These are phyloP conservation scores for Heterodera schachtii DNA, from an alignment of 1,140 invertebrate species.

Conservation along the genomic window DNA sequence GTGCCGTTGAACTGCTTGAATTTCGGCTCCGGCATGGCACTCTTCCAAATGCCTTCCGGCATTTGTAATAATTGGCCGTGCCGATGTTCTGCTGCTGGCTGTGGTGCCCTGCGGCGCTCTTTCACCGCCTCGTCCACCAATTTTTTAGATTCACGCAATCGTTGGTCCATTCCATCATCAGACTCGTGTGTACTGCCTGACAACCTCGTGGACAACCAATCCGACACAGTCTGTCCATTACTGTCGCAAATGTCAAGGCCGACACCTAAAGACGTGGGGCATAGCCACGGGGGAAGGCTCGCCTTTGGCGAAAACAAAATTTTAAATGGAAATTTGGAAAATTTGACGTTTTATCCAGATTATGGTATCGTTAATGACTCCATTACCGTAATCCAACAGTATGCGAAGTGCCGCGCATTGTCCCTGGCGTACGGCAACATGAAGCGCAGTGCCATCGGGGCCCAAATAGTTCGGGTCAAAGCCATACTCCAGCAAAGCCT, in stretches of 20 bases:
- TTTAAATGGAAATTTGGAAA: background rate
- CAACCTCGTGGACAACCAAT: conserved; percentile 18
- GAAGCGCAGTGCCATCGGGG: conserved; percentile 83
- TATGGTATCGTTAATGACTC: background rate
- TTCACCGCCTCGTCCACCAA: background rate
- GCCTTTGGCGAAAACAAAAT: too few relatives aligned
- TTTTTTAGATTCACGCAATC: background rate
- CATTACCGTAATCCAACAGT: conserved; percentile 72
- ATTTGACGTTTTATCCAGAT: background rate
- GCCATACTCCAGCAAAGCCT: conserved; percentile 79
- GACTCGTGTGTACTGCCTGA: background rate
- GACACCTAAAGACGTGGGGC: background rate
- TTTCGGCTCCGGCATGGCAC: background rate
- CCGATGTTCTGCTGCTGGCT: background rate
- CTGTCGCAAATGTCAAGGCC: conserved; percentile 6
- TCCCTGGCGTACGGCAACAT: conserved; percentile 89
- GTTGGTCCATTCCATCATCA: background rate
- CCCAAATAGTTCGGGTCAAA: conserved; percentile 84
- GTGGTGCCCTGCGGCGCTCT: too few relatives aligned
- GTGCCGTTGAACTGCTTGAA: background rate
- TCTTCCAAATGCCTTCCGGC: background rate
- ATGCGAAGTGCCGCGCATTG: conserved; percentile 86
- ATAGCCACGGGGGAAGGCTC: too few relatives aligned
- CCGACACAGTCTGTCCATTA: conserved; percentile 11
- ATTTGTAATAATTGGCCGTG: background rate